Evolutionary conservation across 2,113 vertebrate species (phyloP).

Genomic region (Dunckerocampus dactyliophorus): DNA sequence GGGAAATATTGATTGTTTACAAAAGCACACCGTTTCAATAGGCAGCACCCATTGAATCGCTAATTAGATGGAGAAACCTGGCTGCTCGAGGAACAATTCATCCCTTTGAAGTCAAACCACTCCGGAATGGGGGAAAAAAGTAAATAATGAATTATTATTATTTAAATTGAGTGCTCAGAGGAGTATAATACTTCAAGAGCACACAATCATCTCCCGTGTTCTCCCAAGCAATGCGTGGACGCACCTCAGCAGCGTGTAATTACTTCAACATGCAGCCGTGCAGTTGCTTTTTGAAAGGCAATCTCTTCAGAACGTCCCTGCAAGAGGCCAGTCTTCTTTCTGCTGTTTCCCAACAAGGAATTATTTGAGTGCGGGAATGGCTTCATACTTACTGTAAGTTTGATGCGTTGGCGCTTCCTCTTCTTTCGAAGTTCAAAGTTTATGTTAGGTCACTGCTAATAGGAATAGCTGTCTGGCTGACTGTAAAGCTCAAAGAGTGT

Average conservation of each 20-base stretch:
- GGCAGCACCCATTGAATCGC: conserved; percentile 45
- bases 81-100: conserved; percentile 60
- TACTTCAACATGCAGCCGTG: conserved; percentile 51
- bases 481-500: conserved; percentile 43
- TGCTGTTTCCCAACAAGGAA: conserved; percentile 43
- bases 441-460: conserved; percentile 48
- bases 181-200: conserved; percentile 62
- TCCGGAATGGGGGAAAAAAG: conserved; percentile 20
- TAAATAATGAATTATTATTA: conserved; percentile 48
- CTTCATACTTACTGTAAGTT: conserved; percentile 48
- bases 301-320: conserved; percentile 46
- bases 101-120: conserved; percentile 61
- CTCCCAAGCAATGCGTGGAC: conserved; percentile 35
- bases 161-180: conserved; percentile 47
- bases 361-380: conserved; percentile 56
- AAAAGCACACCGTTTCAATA: conserved; percentile 37
- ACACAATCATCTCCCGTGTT: conserved; percentile 42
- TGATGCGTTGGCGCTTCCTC: conserved; percentile 45
- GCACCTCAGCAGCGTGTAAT: conserved; percentile 59
- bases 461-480: conserved; percentile 32
- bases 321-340: conserved; percentile 48
- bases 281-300: conserved; percentile 46
- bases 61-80: conserved; percentile 68
- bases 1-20: conserved; percentile 61
- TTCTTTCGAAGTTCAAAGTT: conserved; percentile 54